Evolutionary conservation across 2,113 vertebrate genomes (phyloP).

Genomic region (Lipophrys pholis): DNA sequence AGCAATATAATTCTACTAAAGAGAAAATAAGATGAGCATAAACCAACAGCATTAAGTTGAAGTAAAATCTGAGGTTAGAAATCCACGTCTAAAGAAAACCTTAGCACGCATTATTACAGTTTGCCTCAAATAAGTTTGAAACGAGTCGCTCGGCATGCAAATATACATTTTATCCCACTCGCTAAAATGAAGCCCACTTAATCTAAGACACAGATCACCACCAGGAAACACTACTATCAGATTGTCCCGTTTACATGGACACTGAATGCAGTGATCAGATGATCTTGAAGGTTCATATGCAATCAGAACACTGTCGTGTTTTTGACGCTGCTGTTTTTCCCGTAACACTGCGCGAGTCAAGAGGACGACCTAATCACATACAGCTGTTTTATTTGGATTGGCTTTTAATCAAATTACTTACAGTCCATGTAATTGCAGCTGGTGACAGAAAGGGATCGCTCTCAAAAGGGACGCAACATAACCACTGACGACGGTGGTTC

Average conservation of each 20-base stretch:
- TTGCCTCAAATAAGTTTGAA: not conserved
- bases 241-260: not conserved
- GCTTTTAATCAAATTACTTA: no score
- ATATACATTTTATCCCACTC: conserved; percentile 21
- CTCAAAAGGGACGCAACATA: not conserved
- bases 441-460: no score
- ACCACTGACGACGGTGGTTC: conserved; percentile 9
- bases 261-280: no score
- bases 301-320: no score
- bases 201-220: conserved; percentile 12
- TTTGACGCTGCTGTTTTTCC: no score
- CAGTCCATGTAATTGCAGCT: no score
- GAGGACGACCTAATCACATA: no score
- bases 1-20: no score
- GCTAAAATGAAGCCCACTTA: conserved; percentile 5
- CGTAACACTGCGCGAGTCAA: no score
- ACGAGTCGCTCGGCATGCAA: conserved; percentile 18
- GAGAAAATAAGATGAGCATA: not conserved
- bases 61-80: not conserved
- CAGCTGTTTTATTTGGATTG: no score
- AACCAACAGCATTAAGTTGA: not conserved
- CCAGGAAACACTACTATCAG: not conserved
- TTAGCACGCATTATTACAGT: conserved; percentile 2
- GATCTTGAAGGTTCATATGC: no score
- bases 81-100: not conserved